Evolutionary conservation across 2,888 invertebrate species (phyloP).

Genomic region (Cepaea hortensis): DNA sequence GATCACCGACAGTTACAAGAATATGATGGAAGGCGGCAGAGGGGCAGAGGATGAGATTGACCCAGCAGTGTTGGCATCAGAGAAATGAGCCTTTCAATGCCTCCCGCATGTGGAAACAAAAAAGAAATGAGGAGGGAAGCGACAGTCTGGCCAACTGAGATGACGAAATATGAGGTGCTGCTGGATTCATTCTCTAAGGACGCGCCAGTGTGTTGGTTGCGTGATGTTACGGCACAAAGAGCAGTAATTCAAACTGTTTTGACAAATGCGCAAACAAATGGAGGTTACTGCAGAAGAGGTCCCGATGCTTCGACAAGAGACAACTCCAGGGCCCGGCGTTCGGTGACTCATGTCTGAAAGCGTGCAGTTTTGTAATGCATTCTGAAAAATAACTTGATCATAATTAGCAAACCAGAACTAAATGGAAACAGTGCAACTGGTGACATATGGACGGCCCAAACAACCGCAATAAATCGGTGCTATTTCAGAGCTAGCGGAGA

Average conservation of each 20-base stretch:
- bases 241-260: slow-evolving; percentile 45
- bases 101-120: background rate
- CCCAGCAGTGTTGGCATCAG: background rate
- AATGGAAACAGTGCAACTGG: background rate
- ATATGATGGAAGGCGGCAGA: too few relatives aligned
- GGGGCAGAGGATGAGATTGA: too few relatives aligned
- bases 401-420: background rate
- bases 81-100: slow-evolving; percentile 1
- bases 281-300: slow-evolving; percentile 20
- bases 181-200: background rate
- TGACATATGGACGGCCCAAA: background rate
- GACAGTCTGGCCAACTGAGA: background rate
- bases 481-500: too few relatives aligned
- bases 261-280: slow-evolving; percentile 45
- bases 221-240: slow-evolving; percentile 39
- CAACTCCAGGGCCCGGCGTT: background rate
- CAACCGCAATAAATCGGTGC: background rate
- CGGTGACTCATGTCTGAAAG: slow-evolving; percentile 1
- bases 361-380: background rate
- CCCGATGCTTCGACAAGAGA: background rate
- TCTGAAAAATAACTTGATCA: slow-evolving; percentile 18
- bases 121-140: background rate
- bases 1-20: too few relatives aligned
- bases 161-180: slow-evolving; percentile 4
- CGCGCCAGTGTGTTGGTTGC: background rate